Conservation (phyloP, 2,797 vertebrate species). For the Loriculus beryllinus region DNA sequence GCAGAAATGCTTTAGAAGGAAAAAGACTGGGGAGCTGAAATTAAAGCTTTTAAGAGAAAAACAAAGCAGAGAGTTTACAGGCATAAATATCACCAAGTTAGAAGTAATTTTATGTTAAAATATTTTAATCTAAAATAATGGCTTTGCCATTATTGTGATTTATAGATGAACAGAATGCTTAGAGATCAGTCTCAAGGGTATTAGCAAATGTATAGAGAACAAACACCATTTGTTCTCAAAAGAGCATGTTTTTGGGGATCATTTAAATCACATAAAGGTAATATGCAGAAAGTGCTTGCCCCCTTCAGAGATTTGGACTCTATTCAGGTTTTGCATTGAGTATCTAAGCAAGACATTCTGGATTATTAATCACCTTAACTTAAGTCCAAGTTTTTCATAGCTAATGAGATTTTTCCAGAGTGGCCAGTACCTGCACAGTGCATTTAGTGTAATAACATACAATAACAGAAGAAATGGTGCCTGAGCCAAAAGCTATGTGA, state of each 20-base stretch:
- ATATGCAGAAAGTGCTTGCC: neutral
- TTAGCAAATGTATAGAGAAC: neutral
- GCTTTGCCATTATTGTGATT: neutral
- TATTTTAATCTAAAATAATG: neutral
- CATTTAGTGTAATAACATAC: neutral
- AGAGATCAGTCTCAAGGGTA: neutral
- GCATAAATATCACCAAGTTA: neutral
- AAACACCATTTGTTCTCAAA: fast-evolving
- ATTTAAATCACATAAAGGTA: neutral
- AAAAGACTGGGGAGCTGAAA: neutral
- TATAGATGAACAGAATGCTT: neutral
- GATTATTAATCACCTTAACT: neutral
- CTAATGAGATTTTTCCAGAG: neutral
- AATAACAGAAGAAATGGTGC: neutral
- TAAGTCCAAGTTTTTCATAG: neutral
- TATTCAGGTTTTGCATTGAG: neutral
- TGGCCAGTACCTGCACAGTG: neutral
- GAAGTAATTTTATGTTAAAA: neutral
- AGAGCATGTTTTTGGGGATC: neutral
- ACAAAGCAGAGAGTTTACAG: neutral
- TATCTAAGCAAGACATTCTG: neutral
- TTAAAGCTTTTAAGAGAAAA: neutral
- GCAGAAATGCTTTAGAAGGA: neutral
- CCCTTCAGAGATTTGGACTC: neutral
- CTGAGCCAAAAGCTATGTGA: slow-evolving; percentile 9